Base-by-base conservation (phyloP, 1,140 invertebrate genomes). In the Cherax quadricarinatus region DNA sequence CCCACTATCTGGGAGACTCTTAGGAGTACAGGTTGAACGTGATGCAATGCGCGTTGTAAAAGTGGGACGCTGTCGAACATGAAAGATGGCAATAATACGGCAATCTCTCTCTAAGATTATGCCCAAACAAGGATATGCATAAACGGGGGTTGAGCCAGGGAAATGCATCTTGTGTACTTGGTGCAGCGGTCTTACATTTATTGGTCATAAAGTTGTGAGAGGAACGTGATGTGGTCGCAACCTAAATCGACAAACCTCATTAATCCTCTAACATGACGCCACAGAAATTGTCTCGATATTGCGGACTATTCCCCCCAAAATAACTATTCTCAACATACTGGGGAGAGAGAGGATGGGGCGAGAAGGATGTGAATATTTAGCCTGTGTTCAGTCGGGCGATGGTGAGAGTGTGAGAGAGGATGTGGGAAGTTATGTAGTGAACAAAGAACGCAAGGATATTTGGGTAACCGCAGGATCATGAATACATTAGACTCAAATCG, bases 271-370 rank as follows among this genome's bases (percentile, higher is more conserved):
- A 66, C n/a, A 62, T 85, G 83, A 85, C 83, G 83, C 53, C 70
- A 49, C 49, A 57, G 70, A 85, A 85, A 85, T 85, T 85, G 83
- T 85, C 83, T 49, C 83, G 83, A 85, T 66, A 85, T 48, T 21
- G 60, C 7, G 30, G 83, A 85, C 21, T 66, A 66, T 85, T 85
- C 83, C 30, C 30, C 30, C 30, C n/a, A 41, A 70, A 66, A 66
- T 48, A 41, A 41, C 30, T 41, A 49, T 62, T 75, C 70, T n/a
- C n/a, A 21, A 9, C n/a, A 30, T 75, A 75, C 12, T 66, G 62
- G 51, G 16, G n/a, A 14, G 21, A 1, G 60, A 60, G 6, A 70
- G 16, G 83, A 70, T 9, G 51, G 53, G n/a, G n/a, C 21, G 82
- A 21, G 62, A n/a, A 62, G 49, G 12, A 41, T n/a, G 78, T 41